Conservation (phyloP, 1,140 invertebrate species). For the Tetramorium alpestre region DNA sequence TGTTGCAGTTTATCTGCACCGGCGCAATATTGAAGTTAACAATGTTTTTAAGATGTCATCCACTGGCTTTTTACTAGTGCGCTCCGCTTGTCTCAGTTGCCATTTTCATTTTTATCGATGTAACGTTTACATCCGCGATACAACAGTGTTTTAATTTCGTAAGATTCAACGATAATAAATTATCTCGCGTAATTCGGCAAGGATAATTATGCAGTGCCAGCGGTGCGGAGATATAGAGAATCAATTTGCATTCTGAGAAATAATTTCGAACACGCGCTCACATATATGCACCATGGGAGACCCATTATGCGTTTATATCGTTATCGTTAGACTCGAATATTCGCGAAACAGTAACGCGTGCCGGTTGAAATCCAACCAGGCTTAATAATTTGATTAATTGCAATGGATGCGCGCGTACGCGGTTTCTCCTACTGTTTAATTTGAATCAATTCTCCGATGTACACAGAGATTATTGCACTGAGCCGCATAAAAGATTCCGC, state of each 20-base stretch:
- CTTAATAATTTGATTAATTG: constrained; percentile 73
- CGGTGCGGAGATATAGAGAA: constrained; percentile 1
- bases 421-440: constrained; percentile 17
- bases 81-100: neutral
- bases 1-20: constrained; percentile 18
- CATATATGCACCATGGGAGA: constrained; percentile 43
- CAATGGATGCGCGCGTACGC: constrained; percentile 36
- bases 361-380: constrained; percentile 36
- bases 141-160: neutral
- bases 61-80: neutral
- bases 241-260: constrained; percentile 54
- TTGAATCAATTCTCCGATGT: constrained; percentile 54
- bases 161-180: neutral
- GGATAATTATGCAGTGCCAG: constrained; percentile 28
- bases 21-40: constrained; percentile 7
- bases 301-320: constrained; percentile 42
- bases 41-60: neutral
- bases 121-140: neutral
- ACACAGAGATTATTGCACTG: constrained; percentile 12
- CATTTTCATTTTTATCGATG: neutral
- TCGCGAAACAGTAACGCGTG: constrained; percentile 59
- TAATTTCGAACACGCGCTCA: constrained; percentile 39
- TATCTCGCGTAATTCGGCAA: constrained; percentile 3
- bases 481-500: neutral
- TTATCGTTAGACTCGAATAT: constrained; percentile 57